Conservation (phyloP, 1,140 invertebrate genomes). For the Ips nitidus region DNA sequence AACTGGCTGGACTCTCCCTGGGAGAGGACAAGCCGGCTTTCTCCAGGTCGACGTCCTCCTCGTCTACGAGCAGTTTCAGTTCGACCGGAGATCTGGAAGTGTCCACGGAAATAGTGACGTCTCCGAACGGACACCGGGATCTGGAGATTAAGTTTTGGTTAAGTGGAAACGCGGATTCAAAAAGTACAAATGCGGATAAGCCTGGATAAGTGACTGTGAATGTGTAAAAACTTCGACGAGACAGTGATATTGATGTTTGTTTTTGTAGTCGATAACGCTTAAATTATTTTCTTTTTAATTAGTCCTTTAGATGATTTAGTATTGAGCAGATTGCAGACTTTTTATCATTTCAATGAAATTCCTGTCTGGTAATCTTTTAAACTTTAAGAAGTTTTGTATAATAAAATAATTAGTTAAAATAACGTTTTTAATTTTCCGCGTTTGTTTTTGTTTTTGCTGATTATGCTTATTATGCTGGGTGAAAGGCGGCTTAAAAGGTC, state of each 20-base stretch:
- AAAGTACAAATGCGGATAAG: constrained; percentile 19
- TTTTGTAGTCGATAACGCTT: not conserved
- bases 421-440: not conserved
- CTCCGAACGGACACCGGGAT: constrained; percentile 73
- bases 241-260: not conserved
- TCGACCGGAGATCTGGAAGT: constrained; percentile 61
- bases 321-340: not conserved
- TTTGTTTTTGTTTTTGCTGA: constrained; percentile 7
- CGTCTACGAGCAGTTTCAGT: constrained; percentile 45
- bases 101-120: constrained; percentile 77
- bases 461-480: constrained; percentile 14
- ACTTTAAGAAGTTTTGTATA: constrained; percentile 12
- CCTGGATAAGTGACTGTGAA: constrained; percentile 10
- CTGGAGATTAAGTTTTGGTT: constrained; percentile 75
- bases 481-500: constrained; percentile 23
- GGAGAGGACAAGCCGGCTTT: constrained; percentile 33
- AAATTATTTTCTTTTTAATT: constrained; percentile 2
- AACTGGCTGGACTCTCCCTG: constrained; percentile 38
- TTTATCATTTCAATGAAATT: constrained; percentile 10
- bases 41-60: constrained; percentile 27
- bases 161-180: constrained; percentile 16
- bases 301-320: not conserved
- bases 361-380: not conserved
- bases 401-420: constrained; percentile 4
- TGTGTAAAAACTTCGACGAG: not conserved